phyloP scores from a whole-genome alignment of 1,140 invertebrate species.

The Pseudomyrmex gracilis region DNA sequence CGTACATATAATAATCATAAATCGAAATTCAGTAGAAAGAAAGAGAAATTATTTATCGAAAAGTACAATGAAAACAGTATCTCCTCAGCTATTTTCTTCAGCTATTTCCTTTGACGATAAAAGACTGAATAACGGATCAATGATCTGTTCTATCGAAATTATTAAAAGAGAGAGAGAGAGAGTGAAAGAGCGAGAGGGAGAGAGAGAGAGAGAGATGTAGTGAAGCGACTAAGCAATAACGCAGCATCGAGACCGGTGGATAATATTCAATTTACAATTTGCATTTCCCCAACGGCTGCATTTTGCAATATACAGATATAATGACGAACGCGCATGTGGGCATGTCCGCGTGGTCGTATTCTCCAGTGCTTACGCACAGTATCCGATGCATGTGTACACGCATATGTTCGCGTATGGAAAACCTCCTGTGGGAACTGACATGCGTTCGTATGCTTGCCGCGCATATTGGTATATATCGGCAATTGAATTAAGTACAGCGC shows the following conservation, averaged over 20 bases:
- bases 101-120: too few relatives aligned
- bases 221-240: background rate
- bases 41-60: too few relatives aligned
- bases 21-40: too few relatives aligned
- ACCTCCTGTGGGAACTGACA: constrained; percentile 65
- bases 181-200: too few relatives aligned
- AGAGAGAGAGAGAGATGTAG: background rate
- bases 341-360: constrained; percentile 23
- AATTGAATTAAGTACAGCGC: constrained; percentile 65
- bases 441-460: constrained; percentile 49
- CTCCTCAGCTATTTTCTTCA: too few relatives aligned
- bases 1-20: too few relatives aligned
- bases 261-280: constrained; percentile 56
- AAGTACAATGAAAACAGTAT: too few relatives aligned
- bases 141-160: too few relatives aligned
- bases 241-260: constrained; percentile 3
- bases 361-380: constrained; percentile 54
- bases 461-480: constrained; percentile 51
- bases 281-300: constrained; percentile 10
- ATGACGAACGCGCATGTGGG: constrained; percentile 38
- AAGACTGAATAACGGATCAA: too few relatives aligned
- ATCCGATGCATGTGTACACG: constrained; percentile 24
- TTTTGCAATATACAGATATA: constrained; percentile 63
- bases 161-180: too few relatives aligned
- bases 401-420: constrained; percentile 14